These are phyloP conservation scores for Chromis chromis DNA, from an alignment of 2,797 vertebrate species.

Conservation along the genomic window DNA sequence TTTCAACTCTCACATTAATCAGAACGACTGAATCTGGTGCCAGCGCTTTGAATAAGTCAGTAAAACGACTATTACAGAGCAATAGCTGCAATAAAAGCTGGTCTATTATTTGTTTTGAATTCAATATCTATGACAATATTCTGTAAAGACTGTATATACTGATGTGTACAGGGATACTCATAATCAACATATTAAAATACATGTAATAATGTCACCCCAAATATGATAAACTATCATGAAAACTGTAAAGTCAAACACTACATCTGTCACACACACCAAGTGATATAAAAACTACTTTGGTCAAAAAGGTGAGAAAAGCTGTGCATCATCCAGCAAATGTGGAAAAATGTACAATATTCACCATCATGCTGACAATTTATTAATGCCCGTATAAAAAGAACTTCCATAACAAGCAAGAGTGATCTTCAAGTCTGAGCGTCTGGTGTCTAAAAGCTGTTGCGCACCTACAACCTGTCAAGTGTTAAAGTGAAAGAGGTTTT, in stretches of 20 bases:
- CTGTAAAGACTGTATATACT: neutral
- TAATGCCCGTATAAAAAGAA: constrained; percentile 39
- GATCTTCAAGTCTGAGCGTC: constrained; percentile 53
- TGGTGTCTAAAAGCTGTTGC: constrained; percentile 50
- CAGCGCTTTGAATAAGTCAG: constrained; percentile 5
- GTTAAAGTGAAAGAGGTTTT: constrained; percentile 60
- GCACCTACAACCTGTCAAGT: constrained; percentile 58
- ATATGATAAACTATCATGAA: neutral
- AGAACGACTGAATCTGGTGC: constrained; percentile 17
- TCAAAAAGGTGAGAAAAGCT: constrained; percentile 15
- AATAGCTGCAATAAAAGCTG: constrained; percentile 26
- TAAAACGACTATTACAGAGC: constrained; percentile 15
- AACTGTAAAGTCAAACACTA: constrained; percentile 2
- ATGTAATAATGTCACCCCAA: constrained; percentile 15
- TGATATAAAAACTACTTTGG: neutral
- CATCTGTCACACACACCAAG: neutral
- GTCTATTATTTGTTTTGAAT: constrained; percentile 4
- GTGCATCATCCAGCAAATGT: constrained; percentile 23
- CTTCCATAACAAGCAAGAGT: constrained; percentile 34
- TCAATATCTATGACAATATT: neutral
- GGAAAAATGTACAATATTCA: constrained; percentile 6
- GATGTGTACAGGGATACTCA: neutral
- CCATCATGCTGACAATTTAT: constrained; percentile 26
- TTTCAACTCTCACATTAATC: constrained; percentile 31
- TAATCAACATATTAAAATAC: constrained; percentile 7